phyloP scores from a whole-genome alignment of 2,797 vertebrate genomes.

The Chaetophractus vellerosus region DNA sequence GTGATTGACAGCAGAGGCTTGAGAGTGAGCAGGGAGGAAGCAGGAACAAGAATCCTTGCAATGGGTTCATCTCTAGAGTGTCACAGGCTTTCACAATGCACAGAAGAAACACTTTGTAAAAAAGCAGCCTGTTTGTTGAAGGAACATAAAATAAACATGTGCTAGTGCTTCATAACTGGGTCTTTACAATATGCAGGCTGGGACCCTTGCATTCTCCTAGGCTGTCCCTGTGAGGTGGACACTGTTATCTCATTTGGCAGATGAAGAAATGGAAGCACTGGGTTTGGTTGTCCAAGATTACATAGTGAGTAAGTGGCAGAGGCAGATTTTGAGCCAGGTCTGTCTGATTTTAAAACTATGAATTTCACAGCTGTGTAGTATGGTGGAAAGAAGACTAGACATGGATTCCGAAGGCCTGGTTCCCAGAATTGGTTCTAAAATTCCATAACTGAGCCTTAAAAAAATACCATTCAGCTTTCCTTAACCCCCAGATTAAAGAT shows the following conservation, averaged over 20 bases:
- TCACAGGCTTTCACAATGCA: neutral
- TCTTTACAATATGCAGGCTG: neutral
- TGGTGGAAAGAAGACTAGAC: neutral
- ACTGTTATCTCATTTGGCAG: neutral
- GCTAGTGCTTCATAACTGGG: neutral
- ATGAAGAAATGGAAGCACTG: neutral
- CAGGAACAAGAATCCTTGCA: neutral
- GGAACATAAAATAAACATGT: neutral
- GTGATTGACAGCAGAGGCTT: neutral
- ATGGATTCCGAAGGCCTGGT: neutral
- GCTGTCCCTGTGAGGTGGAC: neutral
- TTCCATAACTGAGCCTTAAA: neutral
- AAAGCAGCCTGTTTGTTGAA: neutral
- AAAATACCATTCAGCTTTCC: neutral
- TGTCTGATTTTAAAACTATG: neutral
- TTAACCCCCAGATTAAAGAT: neutral
- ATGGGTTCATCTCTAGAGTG: neutral
- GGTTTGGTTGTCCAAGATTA: neutral
- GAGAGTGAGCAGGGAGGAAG: neutral
- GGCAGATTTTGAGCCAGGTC: neutral
- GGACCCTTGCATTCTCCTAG: neutral
- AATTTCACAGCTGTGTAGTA: neutral
- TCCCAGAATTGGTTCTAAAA: neutral
- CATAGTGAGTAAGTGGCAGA: neutral
- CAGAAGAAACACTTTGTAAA: neutral